These are phyloP conservation scores for Natrix natrix DNA, from an alignment of 2,797 vertebrate species.

Conservation along the genomic window DNA sequence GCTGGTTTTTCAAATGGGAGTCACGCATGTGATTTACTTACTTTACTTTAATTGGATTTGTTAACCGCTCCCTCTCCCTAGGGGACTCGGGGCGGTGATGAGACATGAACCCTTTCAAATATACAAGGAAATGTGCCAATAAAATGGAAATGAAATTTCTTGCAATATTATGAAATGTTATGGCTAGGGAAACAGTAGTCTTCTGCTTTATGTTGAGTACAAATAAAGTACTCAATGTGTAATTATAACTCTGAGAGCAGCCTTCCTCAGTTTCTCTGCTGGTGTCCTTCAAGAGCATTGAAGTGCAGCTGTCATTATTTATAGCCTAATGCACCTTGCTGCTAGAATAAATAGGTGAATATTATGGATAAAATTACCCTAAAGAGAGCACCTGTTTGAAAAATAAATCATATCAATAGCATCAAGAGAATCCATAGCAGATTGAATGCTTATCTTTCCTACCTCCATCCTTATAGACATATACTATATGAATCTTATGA, in stretches of 20 bases:
- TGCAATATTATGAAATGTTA: neutral
- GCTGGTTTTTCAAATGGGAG: neutral
- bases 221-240: neutral
- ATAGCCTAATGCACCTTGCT: neutral
- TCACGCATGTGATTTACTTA: too few species aligned
- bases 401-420: constrained; percentile 1
- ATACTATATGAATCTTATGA: constrained; percentile 9
- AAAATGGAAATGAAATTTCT: neutral
- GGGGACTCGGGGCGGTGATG: too few species aligned
- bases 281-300: neutral
- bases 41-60: too few species aligned
- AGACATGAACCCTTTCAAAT: neutral
- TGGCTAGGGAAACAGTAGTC: neutral
- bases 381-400: neutral
- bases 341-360: neutral
- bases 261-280: neutral
- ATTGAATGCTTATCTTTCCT: neutral
- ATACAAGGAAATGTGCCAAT: neutral
- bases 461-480: neutral
- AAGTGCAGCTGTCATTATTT: neutral
- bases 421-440: neutral
- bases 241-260: neutral
- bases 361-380: neutral
- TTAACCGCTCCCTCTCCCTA: too few species aligned
- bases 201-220: neutral